Conservation (phyloP, 2,113 vertebrate genomes). For the Mormyrus iriodes region DNA sequence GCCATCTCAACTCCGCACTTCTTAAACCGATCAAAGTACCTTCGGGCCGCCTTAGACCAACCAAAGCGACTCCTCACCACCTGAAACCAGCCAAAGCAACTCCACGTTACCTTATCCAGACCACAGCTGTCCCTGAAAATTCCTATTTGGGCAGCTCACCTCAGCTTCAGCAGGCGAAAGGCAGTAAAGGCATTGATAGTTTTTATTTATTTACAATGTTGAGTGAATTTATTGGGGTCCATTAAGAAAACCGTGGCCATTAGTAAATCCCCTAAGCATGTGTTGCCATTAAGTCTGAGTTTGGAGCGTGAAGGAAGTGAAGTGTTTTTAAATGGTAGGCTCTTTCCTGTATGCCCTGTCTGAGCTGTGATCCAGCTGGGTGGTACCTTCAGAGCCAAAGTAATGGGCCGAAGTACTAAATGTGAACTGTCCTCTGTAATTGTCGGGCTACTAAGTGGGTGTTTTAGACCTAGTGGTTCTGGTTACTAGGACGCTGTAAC, state of each 20-base stretch:
- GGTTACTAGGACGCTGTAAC: not conserved
- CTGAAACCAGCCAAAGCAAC: too few relatives aligned
- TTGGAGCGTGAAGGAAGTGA: not conserved
- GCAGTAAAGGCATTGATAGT: constrained; percentile 17
- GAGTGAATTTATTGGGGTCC: not conserved
- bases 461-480: not conserved
- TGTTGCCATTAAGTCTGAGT: constrained; percentile 11
- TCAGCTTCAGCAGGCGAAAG: not conserved
- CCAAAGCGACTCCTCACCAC: not conserved
- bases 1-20: not conserved
- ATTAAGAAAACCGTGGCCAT: not conserved
- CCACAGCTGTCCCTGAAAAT: not conserved
- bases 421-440: not conserved
- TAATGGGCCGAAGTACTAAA: not conserved
- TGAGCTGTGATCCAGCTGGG: not conserved
- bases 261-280: constrained; percentile 10
- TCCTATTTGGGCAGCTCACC: not conserved
- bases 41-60: not conserved
- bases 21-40: not conserved
- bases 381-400: not conserved
- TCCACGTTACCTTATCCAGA: not conserved
- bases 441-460: not conserved
- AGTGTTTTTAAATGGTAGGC: not conserved
- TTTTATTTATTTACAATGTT: constrained; percentile 10
- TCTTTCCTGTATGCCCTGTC: not conserved